Evolutionary conservation across 1,140 invertebrate genomes (phyloP).

Genomic region (Galendromus occidentalis): DNA sequence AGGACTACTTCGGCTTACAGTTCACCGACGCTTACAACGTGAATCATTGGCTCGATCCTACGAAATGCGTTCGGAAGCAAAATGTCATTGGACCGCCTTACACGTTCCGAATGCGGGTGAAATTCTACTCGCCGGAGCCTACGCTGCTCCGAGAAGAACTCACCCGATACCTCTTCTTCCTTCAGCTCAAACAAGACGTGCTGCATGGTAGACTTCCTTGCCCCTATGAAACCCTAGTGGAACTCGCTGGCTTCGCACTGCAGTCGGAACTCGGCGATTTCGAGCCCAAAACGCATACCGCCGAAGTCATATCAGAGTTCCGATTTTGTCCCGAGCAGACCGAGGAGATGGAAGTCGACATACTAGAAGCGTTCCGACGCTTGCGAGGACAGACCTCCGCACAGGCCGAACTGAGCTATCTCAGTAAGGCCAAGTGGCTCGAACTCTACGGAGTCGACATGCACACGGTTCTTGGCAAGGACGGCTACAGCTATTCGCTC

Average conservation of each 20-base stretch:
- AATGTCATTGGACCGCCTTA: conserved; percentile 73
- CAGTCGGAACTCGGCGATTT: conserved; percentile 97
- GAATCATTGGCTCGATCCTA: conserved; percentile 89
- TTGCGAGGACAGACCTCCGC: conserved; percentile 30
- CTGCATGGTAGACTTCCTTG: conserved; percentile 69
- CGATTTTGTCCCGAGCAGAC: conserved; percentile 81
- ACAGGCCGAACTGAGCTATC: conserved; percentile 46
- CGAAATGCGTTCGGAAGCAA: conserved; percentile 93
- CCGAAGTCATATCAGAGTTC: conserved; percentile 90
- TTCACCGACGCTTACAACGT: conserved; percentile 63
- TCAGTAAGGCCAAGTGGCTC: conserved; percentile 59
- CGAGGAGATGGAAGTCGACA: conserved; percentile 63
- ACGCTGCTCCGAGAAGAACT: conserved; percentile 78
- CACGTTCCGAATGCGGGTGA: conserved; percentile 81
- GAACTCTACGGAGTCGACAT: conserved; percentile 65
- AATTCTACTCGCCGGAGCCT: conserved; percentile 97
- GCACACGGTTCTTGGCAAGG: conserved; percentile 62
- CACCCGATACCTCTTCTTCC: conserved; percentile 57
- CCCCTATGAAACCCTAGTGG: conserved; percentile 61
- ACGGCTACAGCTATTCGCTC: conserved; percentile 87
- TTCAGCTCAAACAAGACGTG: conserved; percentile 87
- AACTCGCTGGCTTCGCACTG: conserved; percentile 74
- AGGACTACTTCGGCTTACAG: conserved; percentile 96
- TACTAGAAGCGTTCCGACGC: conserved; percentile 49
- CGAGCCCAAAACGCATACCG: conserved; percentile 63